Base-by-base conservation (phyloP, 2,888 invertebrate species). In the Calliopum simillimum region DNA sequence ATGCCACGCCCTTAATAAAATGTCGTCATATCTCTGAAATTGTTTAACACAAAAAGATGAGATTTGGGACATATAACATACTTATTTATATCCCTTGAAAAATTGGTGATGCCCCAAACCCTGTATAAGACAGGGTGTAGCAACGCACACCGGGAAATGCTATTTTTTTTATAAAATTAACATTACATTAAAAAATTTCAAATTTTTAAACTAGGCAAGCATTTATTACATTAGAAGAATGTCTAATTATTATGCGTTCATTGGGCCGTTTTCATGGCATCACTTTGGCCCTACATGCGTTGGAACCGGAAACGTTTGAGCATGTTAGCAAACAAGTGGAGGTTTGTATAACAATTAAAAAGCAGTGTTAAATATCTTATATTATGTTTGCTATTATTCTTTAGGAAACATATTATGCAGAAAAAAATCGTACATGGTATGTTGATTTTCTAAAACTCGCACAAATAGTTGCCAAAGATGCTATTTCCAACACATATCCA, bases 401-500 rank as follows among this genome's bases (percentile, higher is more conserved):
- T 55, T 55, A 88, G 79, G 91, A 92, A 82, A 88, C 88, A 0
- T 91, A 91, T 75, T 91, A 90, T 73, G 80, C 87, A 23, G 88
- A 89, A 8, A 84, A 87, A 2, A 79, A 87, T 12, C 87, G 89
- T 77, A 80, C 80, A 5, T 92, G 91, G 91, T 91, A 91, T 76
- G 72, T 74, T 8, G 86, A 83, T 14, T 90, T 90, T 74, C 88
- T 89, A 81, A 84, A 86, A 1, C 81, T 87, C 4, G 85, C 91
- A 13, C 86, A 87, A 41, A 81, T 79, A 0, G 87, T 91, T 59
- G 88, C 91, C 0, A 86, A 88, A 62, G 90, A 93, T 81, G 91
- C 93, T 0, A 88, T 92, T 0, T 86, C 88, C 71, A 90, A 88
- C 74, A 91, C 92, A 77, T 90, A 89, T 75, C 91, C 91, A 0